phyloP scores from a whole-genome alignment of 1,140 invertebrate species.

The Nylanderia fulva region DNA sequence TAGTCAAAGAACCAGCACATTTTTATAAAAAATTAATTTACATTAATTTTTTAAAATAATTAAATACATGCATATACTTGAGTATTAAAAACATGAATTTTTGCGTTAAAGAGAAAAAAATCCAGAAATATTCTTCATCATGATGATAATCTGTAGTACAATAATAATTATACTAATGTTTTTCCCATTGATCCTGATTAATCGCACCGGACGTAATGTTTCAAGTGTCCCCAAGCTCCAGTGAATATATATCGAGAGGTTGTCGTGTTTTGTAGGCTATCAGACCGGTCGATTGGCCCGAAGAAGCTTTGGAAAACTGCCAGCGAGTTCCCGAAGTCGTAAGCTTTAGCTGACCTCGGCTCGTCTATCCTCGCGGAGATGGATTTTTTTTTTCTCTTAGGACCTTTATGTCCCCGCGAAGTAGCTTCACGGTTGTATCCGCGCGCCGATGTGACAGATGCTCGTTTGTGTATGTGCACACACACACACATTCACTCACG shows the following conservation, averaged over 20 bases:
- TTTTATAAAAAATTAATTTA: no score
- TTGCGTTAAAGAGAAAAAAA: not conserved
- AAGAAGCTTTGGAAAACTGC: constrained; percentile 66
- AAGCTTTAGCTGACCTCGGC: constrained; percentile 70
- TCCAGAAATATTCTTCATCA: not conserved
- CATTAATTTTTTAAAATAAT: not conserved
- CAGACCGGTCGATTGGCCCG: constrained; percentile 61
- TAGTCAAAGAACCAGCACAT: no score
- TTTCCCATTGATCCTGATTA: constrained; percentile 3
- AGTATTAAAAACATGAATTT: not conserved
- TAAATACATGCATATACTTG: not conserved
- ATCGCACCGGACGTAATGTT: constrained; percentile 8
- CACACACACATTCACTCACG: not conserved
- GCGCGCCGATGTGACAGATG: constrained; percentile 42
- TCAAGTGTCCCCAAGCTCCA: constrained; percentile 10
- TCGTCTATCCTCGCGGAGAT: constrained; percentile 60
- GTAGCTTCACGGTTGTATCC: constrained; percentile 30
- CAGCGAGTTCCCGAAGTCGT: constrained; percentile 53
- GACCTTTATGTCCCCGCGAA: constrained; percentile 47
- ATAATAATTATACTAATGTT: not conserved
- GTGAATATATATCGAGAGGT: constrained; percentile 42
- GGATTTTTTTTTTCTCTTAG: constrained; percentile 56
- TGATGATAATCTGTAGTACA: not conserved
- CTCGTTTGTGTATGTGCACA: not conserved
- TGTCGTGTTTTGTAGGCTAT: constrained; percentile 66